Conservation (phyloP, 2,797 vertebrate genomes). For the Caiman crocodilus region DNA sequence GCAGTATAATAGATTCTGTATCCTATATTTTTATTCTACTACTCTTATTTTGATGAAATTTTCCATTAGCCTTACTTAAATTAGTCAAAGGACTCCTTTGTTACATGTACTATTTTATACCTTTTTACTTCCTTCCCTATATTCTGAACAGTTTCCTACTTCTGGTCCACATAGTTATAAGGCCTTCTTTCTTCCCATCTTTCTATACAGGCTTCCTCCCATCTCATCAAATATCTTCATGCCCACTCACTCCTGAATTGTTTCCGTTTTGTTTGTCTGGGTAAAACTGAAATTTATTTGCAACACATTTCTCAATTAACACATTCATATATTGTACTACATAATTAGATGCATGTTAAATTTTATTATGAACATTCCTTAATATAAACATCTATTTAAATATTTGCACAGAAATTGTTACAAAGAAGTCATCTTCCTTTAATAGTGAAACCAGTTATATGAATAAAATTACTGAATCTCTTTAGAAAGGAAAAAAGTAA, state of each 20-base stretch:
- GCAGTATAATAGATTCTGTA: neutral
- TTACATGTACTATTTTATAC: neutral
- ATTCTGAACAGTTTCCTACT: slow-evolving; percentile 19
- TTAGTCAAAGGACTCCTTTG: neutral
- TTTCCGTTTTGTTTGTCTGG: slow-evolving; percentile 14
- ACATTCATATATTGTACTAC: neutral
- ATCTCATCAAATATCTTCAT: neutral
- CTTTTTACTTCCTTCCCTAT: slow-evolving; percentile 56
- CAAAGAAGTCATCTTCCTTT: slow-evolving; percentile 34
- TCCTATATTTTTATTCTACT: neutral
- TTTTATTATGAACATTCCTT: slow-evolving; percentile 53
- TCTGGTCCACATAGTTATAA: neutral
- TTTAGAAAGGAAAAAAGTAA: slow-evolving; percentile 34
- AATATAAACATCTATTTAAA: slow-evolving; percentile 38
- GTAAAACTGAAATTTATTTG: slow-evolving; percentile 23
- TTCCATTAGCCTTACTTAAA: neutral
- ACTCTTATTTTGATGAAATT: neutral
- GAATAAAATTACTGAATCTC: neutral
- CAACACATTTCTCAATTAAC: neutral
- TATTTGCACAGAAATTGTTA: neutral
- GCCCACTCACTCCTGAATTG: neutral
- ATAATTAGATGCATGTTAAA: slow-evolving; percentile 16
- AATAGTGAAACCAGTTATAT: slow-evolving; percentile 23
- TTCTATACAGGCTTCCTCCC: slow-evolving; percentile 23
- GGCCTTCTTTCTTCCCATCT: neutral